phyloP scores from a whole-genome alignment of 2,113 vertebrate species.

The Phoxinus phoxinus region DNA sequence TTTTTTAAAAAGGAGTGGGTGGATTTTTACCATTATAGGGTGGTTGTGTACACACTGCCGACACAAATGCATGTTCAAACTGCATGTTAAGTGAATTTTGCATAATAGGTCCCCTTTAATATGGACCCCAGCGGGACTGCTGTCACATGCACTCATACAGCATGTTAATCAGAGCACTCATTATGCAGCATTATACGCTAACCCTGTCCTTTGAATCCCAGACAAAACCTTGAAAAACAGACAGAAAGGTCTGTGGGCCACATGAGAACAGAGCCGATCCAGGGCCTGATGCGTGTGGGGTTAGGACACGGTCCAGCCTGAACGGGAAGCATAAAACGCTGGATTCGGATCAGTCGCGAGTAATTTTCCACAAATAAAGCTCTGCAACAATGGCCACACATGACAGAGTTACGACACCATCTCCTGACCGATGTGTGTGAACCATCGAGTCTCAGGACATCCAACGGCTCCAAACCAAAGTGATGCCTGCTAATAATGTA shows the following conservation, averaged over 20 bases:
- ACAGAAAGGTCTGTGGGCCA: slow-evolving; percentile 28
- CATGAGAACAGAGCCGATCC: slow-evolving; percentile 31
- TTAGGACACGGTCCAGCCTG: slow-evolving; percentile 37
- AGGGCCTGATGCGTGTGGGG: slow-evolving; percentile 19
- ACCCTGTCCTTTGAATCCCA: neutral
- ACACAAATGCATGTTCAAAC: no score
- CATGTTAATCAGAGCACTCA: neutral
- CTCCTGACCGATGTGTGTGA: slow-evolving; percentile 42
- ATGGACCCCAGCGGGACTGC: neutral
- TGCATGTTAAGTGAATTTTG: no score
- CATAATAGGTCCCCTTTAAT: neutral
- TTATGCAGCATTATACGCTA: neutral
- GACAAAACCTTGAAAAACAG: slow-evolving; percentile 3
- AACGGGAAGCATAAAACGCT: slow-evolving; percentile 30
- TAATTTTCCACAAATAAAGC: slow-evolving; percentile 70
- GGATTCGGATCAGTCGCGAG: slow-evolving; percentile 61
- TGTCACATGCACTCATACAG: neutral
- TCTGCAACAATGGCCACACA: slow-evolving; percentile 51
- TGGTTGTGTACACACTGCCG: no score
- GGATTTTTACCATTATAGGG: no score
- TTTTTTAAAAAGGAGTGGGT: no score
- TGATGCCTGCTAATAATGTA: slow-evolving; percentile 67
- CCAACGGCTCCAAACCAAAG: slow-evolving; percentile 51
- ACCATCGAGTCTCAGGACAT: slow-evolving; percentile 19
- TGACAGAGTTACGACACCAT: slow-evolving; percentile 58